Evolutionary conservation across 2,888 invertebrate species (phyloP).

Genomic region (Drosophila maculinotata): DNA sequence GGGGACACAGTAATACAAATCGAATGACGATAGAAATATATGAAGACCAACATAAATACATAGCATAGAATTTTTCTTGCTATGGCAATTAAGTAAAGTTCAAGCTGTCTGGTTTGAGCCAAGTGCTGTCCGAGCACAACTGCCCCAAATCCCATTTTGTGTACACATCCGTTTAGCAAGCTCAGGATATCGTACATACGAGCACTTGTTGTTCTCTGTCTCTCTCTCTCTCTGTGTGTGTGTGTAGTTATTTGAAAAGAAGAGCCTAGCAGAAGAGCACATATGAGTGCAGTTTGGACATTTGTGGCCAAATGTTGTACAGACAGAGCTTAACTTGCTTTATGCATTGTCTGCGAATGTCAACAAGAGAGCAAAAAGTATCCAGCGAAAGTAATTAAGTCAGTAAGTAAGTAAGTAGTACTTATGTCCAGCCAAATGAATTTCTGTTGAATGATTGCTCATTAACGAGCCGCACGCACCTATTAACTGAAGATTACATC

Average conservation of each 20-base stretch:
- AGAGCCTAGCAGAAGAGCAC: constrained; percentile 10
- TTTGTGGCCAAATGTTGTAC: constrained; percentile 21
- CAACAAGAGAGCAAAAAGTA: neutral
- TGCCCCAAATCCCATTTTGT: constrained; percentile 1
- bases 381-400: neutral
- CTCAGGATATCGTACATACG: constrained; percentile 1
- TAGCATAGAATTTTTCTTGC: constrained; percentile 14
- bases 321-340: constrained; percentile 9
- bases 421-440: neutral
- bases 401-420: neutral
- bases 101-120: constrained; percentile 4
- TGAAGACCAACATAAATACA: constrained; percentile 19
- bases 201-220: constrained; percentile 13
- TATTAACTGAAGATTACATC: neutral
- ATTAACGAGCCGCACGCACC: constrained; percentile 34
- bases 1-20: constrained; percentile 12
- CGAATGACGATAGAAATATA: constrained; percentile 12
- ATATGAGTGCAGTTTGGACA: constrained; percentile 14
- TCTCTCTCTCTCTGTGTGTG: neutral
- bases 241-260: constrained; percentile 1
- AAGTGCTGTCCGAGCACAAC: constrained; percentile 7
- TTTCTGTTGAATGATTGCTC: constrained; percentile 20
- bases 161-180: neutral
- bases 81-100: constrained; percentile 46
- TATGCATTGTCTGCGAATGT: constrained; percentile 6